Evolutionary conservation across 2,797 vertebrate species (phyloP).

Genomic region (Spea hammondii): DNA sequence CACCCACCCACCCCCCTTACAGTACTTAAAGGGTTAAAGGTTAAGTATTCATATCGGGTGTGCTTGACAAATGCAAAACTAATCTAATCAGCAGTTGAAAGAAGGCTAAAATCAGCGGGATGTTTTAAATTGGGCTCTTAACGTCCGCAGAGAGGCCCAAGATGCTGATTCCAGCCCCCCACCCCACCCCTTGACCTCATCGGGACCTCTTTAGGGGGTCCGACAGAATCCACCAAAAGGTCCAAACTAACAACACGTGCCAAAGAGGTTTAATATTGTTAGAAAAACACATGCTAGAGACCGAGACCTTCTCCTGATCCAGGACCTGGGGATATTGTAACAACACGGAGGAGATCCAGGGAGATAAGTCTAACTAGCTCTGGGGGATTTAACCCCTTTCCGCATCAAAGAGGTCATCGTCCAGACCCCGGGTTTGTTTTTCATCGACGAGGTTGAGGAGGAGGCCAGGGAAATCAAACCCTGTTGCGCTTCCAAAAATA

Average conservation of each 20-base stretch:
- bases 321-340: constrained; percentile 76
- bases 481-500: constrained; percentile 80
- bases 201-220: constrained; percentile 67
- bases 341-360: constrained; percentile 68
- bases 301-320: constrained; percentile 59
- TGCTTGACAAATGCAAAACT: constrained; percentile 69
- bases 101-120: constrained; percentile 59
- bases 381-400: constrained; percentile 63
- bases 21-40: constrained; percentile 59
- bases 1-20: neutral
- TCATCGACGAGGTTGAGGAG: constrained; percentile 38
- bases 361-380: constrained; percentile 66
- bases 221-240: constrained; percentile 65
- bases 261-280: constrained; percentile 65
- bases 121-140: constrained; percentile 66
- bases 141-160: constrained; percentile 60
- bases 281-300: constrained; percentile 55
- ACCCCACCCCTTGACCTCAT: constrained; percentile 68
- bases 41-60: constrained; percentile 68
- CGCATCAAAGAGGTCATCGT: constrained; percentile 32
- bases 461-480: constrained; percentile 80
- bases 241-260: constrained; percentile 78
- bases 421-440: constrained; percentile 61
- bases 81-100: constrained; percentile 70
- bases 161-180: constrained; percentile 64